Conservation (phyloP, 2,888 invertebrate genomes). For the Drosophila anomalata region DNA sequence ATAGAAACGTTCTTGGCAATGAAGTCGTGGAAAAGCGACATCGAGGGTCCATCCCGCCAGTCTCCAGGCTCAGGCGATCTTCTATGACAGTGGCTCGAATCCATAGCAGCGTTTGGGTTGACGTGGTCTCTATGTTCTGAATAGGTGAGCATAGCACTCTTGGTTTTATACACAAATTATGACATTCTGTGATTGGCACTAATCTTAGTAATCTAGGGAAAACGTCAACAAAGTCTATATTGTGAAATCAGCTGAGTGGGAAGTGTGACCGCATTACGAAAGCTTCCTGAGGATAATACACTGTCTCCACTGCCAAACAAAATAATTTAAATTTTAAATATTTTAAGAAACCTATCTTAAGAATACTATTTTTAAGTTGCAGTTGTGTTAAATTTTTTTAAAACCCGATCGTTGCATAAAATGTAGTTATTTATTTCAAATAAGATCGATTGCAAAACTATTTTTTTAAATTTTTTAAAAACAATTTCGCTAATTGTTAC, state of each 20-base stretch:
- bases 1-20: constrained; percentile 58
- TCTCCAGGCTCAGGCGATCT: neutral
- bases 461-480: too few relatives aligned
- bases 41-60: constrained; percentile 38
- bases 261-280: neutral
- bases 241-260: neutral
- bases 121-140: neutral
- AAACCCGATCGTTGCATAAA: too few relatives aligned
- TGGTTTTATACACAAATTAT: neutral
- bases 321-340: neutral
- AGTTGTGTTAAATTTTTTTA: too few relatives aligned
- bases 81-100: neutral
- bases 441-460: too few relatives aligned
- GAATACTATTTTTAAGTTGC: too few relatives aligned
- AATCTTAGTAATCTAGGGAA: neutral
- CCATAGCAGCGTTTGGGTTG: constrained; percentile 5
- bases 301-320: neutral
- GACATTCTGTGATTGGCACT: neutral
- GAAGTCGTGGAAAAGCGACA: constrained; percentile 64
- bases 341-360: too few relatives aligned
- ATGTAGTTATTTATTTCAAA: too few relatives aligned
- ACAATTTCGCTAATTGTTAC: too few relatives aligned
- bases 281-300: neutral
- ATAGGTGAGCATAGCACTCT: neutral
- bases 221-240: neutral